Evolutionary conservation across 2,797 vertebrate genomes (phyloP).

Genomic region (Sebastes kiyomatsui): DNA sequence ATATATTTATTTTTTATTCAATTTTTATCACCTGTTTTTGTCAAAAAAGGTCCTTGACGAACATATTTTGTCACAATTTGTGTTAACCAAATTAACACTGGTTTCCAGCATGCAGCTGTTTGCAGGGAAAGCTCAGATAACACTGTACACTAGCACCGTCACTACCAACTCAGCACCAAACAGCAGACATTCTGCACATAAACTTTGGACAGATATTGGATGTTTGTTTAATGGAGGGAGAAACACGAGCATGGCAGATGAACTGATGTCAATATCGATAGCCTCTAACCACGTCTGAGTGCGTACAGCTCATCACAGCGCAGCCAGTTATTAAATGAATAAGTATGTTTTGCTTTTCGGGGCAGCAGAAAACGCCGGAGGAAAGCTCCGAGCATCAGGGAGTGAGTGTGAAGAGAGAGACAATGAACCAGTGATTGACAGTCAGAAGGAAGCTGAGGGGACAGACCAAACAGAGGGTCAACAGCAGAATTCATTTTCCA

Average conservation of each 20-base stretch:
- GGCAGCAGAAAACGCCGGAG: not conserved
- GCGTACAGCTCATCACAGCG: not conserved
- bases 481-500: not conserved
- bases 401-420: too few species aligned
- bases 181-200: not conserved
- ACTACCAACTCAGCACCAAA: not conserved
- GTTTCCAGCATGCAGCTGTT: not conserved
- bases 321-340: not conserved
- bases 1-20: too few species aligned
- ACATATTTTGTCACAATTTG: not conserved
- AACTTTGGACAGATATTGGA: not conserved
- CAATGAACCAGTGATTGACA: not conserved
- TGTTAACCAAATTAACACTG: too few species aligned
- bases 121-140: not conserved
- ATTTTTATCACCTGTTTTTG: too few species aligned
- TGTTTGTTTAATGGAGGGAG: not conserved
- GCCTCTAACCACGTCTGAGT: not conserved
- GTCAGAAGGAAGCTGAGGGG: not conserved
- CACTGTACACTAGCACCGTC: fast-evolving
- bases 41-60: too few species aligned
- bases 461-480: not conserved
- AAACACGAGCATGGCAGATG: not conserved
- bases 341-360: not conserved
- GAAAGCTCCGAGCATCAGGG: not conserved
- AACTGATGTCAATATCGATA: not conserved